phyloP scores from a whole-genome alignment of 1,140 invertebrate genomes.

The Diabrotica undecimpunctata region DNA sequence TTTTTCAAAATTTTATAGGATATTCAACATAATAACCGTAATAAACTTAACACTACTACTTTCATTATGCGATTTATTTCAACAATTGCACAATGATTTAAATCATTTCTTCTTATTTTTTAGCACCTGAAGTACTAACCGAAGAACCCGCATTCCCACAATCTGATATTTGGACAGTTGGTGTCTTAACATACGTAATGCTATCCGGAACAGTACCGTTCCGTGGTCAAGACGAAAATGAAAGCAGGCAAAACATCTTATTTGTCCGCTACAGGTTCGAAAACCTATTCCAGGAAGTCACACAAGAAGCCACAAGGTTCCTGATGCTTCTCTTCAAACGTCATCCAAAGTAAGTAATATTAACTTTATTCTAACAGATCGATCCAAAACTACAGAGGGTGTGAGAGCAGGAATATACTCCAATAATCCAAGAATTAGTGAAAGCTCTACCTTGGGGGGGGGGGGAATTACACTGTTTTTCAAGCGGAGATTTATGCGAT shows the following conservation, averaged over 20 bases:
- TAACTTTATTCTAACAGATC: too few species aligned
- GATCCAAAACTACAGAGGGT: too few species aligned
- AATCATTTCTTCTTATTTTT: conserved; percentile 31
- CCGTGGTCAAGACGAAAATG: conserved; percentile 72
- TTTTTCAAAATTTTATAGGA: too few species aligned
- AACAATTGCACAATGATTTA: too few species aligned
- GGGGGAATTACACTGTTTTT: too few species aligned
- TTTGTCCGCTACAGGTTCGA: conserved; percentile 94
- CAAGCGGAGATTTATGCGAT: too few species aligned
- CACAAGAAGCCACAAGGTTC: conserved; percentile 90
- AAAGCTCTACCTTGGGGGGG: too few species aligned
- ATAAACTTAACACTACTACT: too few species aligned
- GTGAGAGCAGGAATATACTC: too few species aligned
- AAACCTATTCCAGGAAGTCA: conserved; percentile 89
- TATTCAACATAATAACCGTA: too few species aligned
- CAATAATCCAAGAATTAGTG: too few species aligned
- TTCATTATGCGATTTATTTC: too few species aligned
- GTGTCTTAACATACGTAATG: conserved; percentile 89
- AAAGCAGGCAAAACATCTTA: conserved; percentile 87
- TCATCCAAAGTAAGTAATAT: conserved; percentile 69
- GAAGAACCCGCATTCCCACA: conserved; percentile 82
- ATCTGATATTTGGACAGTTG: conserved; percentile 95
- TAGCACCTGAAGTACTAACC: conserved; percentile 88
- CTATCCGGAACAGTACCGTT: conserved; percentile 93
- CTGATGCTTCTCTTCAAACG: conserved; percentile 94